Conservation (phyloP, 23 tunicate genomes). For the Diplosoma virens region DNA sequence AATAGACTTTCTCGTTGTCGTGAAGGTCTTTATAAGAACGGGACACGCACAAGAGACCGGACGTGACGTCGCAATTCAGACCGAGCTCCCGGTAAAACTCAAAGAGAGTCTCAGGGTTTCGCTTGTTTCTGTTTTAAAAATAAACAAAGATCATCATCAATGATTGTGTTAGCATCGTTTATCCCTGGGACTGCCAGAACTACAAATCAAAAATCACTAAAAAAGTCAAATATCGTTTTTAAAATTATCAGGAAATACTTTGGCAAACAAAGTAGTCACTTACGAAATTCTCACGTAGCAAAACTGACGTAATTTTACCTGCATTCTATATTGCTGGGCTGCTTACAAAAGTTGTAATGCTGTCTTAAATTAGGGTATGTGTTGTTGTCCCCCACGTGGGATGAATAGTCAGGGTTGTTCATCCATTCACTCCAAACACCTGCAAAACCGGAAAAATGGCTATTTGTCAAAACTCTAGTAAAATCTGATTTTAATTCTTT, state of each 20-base stretch:
- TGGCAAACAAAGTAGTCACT: no score
- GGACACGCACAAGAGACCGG: slow-evolving; percentile 34
- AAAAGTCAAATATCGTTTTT: no score
- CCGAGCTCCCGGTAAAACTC: neutral
- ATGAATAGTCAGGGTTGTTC: slow-evolving; percentile 38
- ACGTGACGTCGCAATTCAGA: slow-evolving; percentile 28
- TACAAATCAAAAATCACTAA: no score
- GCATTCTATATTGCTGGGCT: slow-evolving; percentile 43
- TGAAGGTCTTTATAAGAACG: neutral
- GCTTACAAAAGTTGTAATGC: slow-evolving; percentile 16
- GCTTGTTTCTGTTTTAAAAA: slow-evolving; percentile 27
- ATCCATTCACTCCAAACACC: slow-evolving; percentile 53
- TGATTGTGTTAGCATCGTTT: no score
- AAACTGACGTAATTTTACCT: slow-evolving; percentile 31
- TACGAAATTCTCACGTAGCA: no score
- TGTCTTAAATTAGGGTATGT: slow-evolving; percentile 16
- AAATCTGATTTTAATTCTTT: no score
- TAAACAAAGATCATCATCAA: no score
- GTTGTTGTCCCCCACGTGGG: slow-evolving; percentile 32
- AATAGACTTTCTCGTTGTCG: neutral
- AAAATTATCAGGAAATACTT: no score
- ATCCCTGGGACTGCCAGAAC: no score
- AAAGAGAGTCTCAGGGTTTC: slow-evolving; percentile 19
- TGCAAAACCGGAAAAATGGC: slow-evolving; percentile 2
- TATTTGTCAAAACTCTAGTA: no score